A percentile compares a stretch with the other conserved stretches of the same genome.
phyloP scores from a whole-genome alignment of 2,888 invertebrate species.

The Corbicula japonica region DNA sequence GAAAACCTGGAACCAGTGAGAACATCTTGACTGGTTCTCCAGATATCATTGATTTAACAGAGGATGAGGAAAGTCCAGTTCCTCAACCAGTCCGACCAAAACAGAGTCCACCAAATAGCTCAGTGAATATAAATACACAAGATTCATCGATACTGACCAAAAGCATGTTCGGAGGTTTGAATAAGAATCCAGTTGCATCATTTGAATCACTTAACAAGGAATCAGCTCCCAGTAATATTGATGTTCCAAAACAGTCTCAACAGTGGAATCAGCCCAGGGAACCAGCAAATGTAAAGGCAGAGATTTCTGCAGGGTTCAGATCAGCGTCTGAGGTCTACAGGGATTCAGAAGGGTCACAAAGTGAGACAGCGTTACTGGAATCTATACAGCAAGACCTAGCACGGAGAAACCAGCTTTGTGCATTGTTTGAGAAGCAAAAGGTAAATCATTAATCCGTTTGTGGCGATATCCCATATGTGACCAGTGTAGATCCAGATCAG shows the following conservation, averaged over 20 bases:
- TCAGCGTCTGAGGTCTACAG: too few species aligned
- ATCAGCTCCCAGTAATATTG: conserved; percentile 17
- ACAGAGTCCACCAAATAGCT: background rate
- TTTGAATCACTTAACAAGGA: conserved; percentile 48
- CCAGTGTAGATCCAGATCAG: too few species aligned
- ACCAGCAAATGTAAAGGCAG: conserved; percentile 13
- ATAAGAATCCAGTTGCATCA: conserved; percentile 27
- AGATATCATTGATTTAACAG: conserved; percentile 67
- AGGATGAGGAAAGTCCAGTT: conserved; percentile 56
- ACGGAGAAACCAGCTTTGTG: conserved; percentile 56
- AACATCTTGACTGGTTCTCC: conserved; percentile 23
- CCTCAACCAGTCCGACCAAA: conserved; percentile 8
- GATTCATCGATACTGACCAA: background rate
- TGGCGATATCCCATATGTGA: too few species aligned
- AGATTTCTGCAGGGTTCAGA: background rate
- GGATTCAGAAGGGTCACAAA: too few species aligned
- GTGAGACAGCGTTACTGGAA: too few species aligned
- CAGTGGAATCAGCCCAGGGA: conserved; percentile 54
- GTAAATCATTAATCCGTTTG: too few species aligned
- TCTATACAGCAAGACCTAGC: conserved; percentile 55
- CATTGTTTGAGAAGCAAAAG: conserved; percentile 66
- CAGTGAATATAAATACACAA: background rate
- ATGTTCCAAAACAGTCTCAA: conserved; percentile 18
- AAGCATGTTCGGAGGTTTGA: too few species aligned
- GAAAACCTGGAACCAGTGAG: conserved; percentile 7